These are phyloP conservation scores for Schizaphis graminum DNA, from an alignment of 2,888 invertebrate species.

Conservation along the genomic window DNA sequence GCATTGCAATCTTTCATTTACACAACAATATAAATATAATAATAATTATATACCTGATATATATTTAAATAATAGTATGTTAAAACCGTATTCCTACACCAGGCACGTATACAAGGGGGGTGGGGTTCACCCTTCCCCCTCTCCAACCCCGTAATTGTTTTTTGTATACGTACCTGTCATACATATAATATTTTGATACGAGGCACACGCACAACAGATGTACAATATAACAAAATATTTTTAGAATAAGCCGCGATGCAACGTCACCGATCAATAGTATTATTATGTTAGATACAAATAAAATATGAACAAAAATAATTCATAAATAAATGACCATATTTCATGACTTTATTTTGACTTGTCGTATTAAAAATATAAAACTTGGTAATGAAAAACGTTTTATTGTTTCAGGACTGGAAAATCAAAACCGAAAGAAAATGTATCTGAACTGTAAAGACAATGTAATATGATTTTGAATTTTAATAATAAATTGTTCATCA, in stretches of 20 bases:
- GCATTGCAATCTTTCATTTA: neutral
- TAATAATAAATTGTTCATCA: constrained; percentile 12
- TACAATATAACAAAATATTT: no score
- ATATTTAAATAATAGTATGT: no score
- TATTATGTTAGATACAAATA: neutral
- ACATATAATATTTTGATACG: no score
- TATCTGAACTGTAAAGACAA: constrained; percentile 56
- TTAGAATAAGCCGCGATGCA: no score
- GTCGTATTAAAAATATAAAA: neutral
- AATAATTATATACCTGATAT: neutral
- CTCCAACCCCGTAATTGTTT: no score
- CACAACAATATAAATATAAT: neutral
- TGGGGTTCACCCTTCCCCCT: no score
- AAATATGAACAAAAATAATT: neutral
- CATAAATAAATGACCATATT: neutral
- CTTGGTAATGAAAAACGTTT: neutral
- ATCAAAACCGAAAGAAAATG: constrained; percentile 51
- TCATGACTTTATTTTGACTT: neutral
- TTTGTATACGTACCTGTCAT: no score
- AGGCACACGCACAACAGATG: no score
- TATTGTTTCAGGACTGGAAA: constrained; percentile 56
- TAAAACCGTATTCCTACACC: no score
- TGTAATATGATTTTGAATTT: constrained; percentile 23
- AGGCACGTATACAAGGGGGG: no score
- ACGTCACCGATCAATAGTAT: neutral